These are phyloP conservation scores for Psix sp. DNA, from an alignment of 1,140 invertebrate species.

Conservation along the genomic window DNA sequence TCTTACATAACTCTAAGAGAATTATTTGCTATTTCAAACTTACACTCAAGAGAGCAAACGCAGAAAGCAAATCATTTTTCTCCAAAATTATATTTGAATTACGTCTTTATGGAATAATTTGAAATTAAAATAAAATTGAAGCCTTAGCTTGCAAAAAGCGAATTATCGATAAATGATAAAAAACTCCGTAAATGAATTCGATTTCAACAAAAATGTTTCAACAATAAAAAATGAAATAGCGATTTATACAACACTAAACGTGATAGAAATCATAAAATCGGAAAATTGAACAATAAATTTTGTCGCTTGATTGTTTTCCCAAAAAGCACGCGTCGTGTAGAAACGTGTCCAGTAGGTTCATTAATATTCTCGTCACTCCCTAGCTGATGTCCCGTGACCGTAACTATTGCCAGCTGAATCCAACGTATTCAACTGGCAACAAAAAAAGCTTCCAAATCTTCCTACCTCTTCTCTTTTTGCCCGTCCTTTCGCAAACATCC, in stretches of 20 bases:
- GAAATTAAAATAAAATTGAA: too few relatives aligned
- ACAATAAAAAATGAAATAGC: too few relatives aligned
- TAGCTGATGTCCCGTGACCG: conserved; percentile 23
- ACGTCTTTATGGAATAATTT: too few relatives aligned
- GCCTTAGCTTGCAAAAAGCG: too few relatives aligned
- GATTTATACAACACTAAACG: too few relatives aligned
- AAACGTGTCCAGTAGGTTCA: conserved; percentile 33
- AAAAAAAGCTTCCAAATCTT: conserved; percentile 13
- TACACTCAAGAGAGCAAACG: conserved; percentile 14
- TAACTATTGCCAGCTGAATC: conserved; percentile 22
- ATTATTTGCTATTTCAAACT: conserved; percentile 36
- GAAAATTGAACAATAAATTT: conserved; percentile 23
- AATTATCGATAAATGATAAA: too few relatives aligned
- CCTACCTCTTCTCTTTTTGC: not conserved
- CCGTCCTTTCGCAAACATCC: conserved; percentile 31
- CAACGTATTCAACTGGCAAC: conserved; percentile 9
- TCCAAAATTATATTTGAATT: too few relatives aligned
- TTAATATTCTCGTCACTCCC: conserved; percentile 44
- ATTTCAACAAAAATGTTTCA: too few relatives aligned
- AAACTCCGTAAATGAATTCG: too few relatives aligned
- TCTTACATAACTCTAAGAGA: conserved; percentile 33
- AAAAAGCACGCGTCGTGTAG: conserved; percentile 22
- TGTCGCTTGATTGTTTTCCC: conserved; percentile 9
- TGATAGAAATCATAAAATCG: conserved; percentile 3
- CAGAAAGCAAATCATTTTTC: conserved; percentile 24